A percentile compares a stretch with the other conserved stretches of the same genome.
phyloP scores from a whole-genome alignment of 2,888 invertebrate genomes.

The Mythimna loreyi region DNA sequence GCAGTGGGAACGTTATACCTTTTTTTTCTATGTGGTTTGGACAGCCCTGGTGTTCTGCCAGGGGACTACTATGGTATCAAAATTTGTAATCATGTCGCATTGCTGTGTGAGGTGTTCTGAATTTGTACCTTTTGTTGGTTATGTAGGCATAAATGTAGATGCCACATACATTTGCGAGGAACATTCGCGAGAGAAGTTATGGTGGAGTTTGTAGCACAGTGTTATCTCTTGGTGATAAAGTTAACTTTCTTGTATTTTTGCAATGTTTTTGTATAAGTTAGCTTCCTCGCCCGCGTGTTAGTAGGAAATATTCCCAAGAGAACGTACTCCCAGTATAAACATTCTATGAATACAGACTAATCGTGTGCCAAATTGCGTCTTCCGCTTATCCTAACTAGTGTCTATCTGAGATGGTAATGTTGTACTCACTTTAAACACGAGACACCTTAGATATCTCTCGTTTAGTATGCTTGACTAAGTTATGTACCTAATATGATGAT shows the following conservation, averaged over 20 bases:
- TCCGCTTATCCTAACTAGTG: too few relatives aligned
- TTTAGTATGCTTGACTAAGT: not conserved
- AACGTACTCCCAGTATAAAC: too few relatives aligned
- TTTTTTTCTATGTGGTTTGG: not conserved
- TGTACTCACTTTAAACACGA: too few relatives aligned
- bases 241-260: not conserved
- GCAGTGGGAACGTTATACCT: too few relatives aligned
- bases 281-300: too few relatives aligned
- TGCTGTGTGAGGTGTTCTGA: constrained; percentile 7
- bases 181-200: not conserved
- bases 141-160: constrained; percentile 14
- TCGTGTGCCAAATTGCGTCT: too few relatives aligned
- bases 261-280: too few relatives aligned
- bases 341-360: too few relatives aligned
- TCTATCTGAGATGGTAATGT: too few relatives aligned
- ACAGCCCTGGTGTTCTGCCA: constrained; percentile 8
- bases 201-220: not conserved
- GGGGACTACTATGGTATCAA: constrained; percentile 14
- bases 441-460: not conserved
- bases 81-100: constrained; percentile 42
- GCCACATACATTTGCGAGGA: not conserved
- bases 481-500: not conserved
- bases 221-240: constrained; percentile 5
- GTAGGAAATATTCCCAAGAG: too few relatives aligned
- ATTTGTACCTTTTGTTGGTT: constrained; percentile 28